These are phyloP conservation scores for Dicranocentrus wangi DNA, from an alignment of 2,888 invertebrate genomes.

Conservation along the genomic window DNA sequence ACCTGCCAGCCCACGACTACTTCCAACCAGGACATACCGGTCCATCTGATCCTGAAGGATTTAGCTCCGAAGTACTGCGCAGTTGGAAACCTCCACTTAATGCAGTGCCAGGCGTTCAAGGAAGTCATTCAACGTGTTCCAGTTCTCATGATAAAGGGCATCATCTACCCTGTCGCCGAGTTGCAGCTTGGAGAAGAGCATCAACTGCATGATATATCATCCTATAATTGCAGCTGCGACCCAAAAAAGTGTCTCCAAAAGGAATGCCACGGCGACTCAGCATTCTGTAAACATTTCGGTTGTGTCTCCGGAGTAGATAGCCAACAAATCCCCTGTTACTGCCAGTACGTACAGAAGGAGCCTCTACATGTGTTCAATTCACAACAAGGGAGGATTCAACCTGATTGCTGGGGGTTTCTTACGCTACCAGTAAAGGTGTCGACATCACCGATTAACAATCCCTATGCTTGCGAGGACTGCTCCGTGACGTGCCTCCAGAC, in stretches of 20 bases:
- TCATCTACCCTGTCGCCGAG: constrained; percentile 4
- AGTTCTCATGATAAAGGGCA: constrained; percentile 14
- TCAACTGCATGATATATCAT: background rate
- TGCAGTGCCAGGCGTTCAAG: background rate
- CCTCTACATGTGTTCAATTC: background rate
- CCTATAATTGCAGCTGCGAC: constrained; percentile 22
- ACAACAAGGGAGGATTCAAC: background rate
- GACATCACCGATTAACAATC: background rate
- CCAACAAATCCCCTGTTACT: background rate
- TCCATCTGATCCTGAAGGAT: background rate
- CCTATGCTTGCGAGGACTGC: constrained; percentile 14
- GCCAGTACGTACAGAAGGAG: background rate
- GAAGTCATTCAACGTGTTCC: constrained; percentile 2
- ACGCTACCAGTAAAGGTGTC: background rate
- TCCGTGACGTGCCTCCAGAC: background rate
- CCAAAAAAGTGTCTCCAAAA: background rate
- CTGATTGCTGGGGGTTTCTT: constrained; percentile 26
- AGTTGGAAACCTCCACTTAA: background rate
- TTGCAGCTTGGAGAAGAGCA: constrained; percentile 11
- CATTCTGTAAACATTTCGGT: constrained; percentile 21
- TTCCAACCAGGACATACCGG: background rate
- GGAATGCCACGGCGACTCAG: constrained; percentile 9
- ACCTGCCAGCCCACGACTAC: background rate
- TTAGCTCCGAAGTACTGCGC: background rate
- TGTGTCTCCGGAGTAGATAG: background rate